Conservation (phyloP, 35 echinoderm and acorn worm species). For the Ophioderma brevispina region DNA sequence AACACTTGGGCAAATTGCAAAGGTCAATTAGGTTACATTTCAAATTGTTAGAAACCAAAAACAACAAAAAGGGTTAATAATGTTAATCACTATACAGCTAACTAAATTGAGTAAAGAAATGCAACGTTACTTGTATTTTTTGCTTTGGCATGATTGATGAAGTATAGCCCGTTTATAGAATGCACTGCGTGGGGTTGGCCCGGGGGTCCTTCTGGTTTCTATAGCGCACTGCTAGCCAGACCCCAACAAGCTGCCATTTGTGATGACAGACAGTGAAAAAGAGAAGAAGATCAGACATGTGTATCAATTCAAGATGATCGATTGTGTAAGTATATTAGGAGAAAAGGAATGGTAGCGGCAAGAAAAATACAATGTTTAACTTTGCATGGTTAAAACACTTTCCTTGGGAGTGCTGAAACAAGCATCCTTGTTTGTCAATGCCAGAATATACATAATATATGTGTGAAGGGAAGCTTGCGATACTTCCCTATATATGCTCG, state of each 20-base stretch:
- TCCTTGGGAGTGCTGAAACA: no score
- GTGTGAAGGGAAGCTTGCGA: no score
- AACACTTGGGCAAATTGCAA: no score
- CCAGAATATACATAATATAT: no score
- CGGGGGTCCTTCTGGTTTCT: slow-evolving; percentile 97
- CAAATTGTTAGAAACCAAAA: no score
- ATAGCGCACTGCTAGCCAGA: slow-evolving; percentile 93
- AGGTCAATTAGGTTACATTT: no score
- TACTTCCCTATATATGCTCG: no score
- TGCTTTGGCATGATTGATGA: not conserved
- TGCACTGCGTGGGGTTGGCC: slow-evolving; percentile 81
- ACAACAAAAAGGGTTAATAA: no score
- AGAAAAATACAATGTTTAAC: no score
- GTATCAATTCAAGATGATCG: slow-evolving; percentile 14
- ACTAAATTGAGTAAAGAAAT: not conserved
- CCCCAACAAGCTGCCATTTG: slow-evolving; percentile 77
- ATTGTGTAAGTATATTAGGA: not conserved
- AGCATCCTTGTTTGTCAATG: no score
- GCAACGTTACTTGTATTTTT: not conserved
- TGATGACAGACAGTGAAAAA: slow-evolving; percentile 30
- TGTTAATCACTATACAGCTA: no score
- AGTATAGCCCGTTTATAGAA: slow-evolving; percentile 61
- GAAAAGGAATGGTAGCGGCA: not conserved
- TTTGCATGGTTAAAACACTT: no score
- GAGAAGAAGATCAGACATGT: slow-evolving; percentile 27